A percentile compares a stretch with the other conserved stretches of the same genome.
Evolutionary conservation across 2,797 vertebrate genomes (phyloP).

Genomic region (Pempheris klunzingeri): DNA sequence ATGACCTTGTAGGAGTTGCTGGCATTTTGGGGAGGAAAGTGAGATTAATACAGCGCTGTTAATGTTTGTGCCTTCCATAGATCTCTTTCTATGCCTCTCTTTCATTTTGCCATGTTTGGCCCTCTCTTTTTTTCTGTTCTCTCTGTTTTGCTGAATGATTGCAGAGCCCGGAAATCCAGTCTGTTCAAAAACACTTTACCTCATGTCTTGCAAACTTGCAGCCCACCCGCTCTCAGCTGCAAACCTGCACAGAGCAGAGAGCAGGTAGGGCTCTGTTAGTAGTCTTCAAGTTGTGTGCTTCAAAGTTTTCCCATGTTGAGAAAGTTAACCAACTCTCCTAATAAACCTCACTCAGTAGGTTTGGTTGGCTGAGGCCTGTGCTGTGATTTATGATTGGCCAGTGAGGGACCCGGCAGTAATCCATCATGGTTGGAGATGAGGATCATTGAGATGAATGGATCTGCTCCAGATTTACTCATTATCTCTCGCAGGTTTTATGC

Average conservation of each 20-base stretch:
- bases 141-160: constrained; percentile 62
- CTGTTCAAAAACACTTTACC: constrained; percentile 48
- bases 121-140: constrained; percentile 39
- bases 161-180: constrained; percentile 36
- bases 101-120: constrained; percentile 38
- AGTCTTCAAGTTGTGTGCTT: constrained; percentile 5
- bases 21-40: constrained; percentile 68
- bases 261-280: neutral
- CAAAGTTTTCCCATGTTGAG: constrained; percentile 28
- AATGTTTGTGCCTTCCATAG: constrained; percentile 64
- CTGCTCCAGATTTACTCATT: constrained; percentile 67
- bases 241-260: constrained; percentile 27
- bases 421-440: constrained; percentile 70
- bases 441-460: constrained; percentile 79
- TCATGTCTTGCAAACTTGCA: constrained; percentile 42
- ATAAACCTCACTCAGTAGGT: constrained; percentile 45
- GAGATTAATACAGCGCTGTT: constrained; percentile 77
- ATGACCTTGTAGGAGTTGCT: constrained; percentile 81
- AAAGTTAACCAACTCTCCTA: constrained; percentile 46
- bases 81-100: constrained; percentile 50
- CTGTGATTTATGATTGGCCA: constrained; percentile 70
- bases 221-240: constrained; percentile 25
- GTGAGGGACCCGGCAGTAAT: constrained; percentile 62
- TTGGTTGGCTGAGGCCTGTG: constrained; percentile 32
- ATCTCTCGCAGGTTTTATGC: constrained; percentile 70